phyloP scores from a whole-genome alignment of 2,888 invertebrate genomes.

The Cheilosia vernalis region DNA sequence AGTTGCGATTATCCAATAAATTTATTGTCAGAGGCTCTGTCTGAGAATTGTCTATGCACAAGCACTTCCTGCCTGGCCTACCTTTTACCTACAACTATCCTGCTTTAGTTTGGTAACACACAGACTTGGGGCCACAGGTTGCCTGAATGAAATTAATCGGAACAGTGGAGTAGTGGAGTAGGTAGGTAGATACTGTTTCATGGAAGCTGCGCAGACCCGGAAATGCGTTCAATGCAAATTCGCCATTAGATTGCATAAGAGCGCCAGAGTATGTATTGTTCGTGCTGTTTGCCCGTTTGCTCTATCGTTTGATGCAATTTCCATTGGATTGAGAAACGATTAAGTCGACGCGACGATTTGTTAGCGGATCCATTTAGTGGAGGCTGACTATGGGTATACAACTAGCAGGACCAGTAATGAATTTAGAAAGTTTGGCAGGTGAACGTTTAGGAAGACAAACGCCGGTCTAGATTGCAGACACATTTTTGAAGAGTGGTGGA shows the following conservation, averaged over 20 bases:
- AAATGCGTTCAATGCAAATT: slow-evolving; percentile 46
- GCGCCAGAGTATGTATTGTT: not conserved
- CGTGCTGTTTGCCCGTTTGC: not conserved
- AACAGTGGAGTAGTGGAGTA: slow-evolving; percentile 28
- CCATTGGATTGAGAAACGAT: slow-evolving; percentile 41
- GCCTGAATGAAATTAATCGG: slow-evolving; percentile 49
- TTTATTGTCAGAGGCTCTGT: slow-evolving; percentile 37
- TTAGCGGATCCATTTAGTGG: not conserved
- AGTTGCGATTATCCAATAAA: slow-evolving; percentile 46
- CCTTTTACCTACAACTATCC: slow-evolving; percentile 16
- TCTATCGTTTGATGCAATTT: slow-evolving; percentile 27
- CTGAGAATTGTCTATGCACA: slow-evolving; percentile 53
- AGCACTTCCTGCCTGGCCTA: slow-evolving; percentile 52
- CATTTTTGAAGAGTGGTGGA: not conserved
- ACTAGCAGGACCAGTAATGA: slow-evolving; percentile 12
- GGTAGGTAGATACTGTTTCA: not conserved
- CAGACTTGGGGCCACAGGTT: slow-evolving; percentile 5
- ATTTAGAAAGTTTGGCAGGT: slow-evolving; percentile 52
- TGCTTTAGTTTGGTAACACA: not conserved
- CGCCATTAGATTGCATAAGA: slow-evolving; percentile 32
- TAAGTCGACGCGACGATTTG: not conserved
- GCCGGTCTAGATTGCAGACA: not conserved
- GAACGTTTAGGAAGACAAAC: not conserved
- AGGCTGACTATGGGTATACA: not conserved
- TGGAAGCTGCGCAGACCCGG: not conserved